A percentile compares a stretch with the other conserved stretches of the same genome.
Evolutionary conservation across 2,113 vertebrate genomes (phyloP).

Genomic region (Gobiocypris rarus): DNA sequence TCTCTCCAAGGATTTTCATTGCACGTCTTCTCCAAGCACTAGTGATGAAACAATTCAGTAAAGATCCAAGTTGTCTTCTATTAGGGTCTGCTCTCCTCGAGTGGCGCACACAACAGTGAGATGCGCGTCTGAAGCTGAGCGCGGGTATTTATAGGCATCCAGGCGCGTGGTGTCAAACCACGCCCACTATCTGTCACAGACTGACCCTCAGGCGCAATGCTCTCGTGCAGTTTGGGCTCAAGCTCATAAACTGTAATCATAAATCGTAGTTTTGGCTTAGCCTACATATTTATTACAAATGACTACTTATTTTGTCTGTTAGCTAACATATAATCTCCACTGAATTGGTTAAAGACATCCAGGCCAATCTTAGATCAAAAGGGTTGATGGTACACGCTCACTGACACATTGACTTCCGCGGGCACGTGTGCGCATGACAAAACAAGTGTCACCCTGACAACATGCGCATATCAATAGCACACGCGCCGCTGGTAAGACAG

Average conservation of each 20-base stretch:
- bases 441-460: neutral
- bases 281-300: slow-evolving; percentile 4
- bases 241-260: too few relatives aligned
- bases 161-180: neutral
- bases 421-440: slow-evolving; percentile 44
- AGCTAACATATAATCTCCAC: slow-evolving; percentile 6
- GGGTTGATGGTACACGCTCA: slow-evolving; percentile 13
- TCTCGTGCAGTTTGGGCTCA: neutral
- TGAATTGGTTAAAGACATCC: slow-evolving; percentile 5
- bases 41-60: neutral
- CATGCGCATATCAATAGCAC: slow-evolving; percentile 22
- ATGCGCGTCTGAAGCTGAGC: neutral
- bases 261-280: too few relatives aligned
- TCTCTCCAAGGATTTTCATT: slow-evolving; percentile 60
- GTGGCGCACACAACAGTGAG: neutral
- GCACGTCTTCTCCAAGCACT: slow-evolving; percentile 15
- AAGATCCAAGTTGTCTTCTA: neutral
- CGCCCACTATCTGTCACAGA: slow-evolving; percentile 6
- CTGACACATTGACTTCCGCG: slow-evolving; percentile 49
- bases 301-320: neutral
- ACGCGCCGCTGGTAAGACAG: slow-evolving; percentile 4
- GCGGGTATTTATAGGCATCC: slow-evolving; percentile 21
- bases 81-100: neutral
- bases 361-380: slow-evolving; percentile 16
- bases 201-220: neutral